Conservation (phyloP, 1,140 invertebrate genomes). For the Scaptomyza montana region DNA sequence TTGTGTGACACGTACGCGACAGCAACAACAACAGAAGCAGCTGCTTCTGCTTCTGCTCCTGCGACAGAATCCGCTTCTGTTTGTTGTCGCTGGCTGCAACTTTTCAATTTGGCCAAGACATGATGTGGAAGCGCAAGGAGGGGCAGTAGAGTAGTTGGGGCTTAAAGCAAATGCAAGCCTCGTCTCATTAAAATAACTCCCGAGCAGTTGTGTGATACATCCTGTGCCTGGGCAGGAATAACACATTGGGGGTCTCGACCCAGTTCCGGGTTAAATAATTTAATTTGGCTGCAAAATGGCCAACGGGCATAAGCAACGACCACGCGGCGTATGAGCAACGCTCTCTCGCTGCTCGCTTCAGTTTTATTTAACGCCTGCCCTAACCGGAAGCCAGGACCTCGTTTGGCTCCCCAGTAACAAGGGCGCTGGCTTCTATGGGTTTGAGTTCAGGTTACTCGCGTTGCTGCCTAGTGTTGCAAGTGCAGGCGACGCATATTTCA, state of each 20-base stretch:
- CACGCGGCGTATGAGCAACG: constrained; percentile 75
- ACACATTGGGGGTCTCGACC: constrained; percentile 46
- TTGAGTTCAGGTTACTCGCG: not conserved
- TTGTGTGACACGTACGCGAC: constrained; percentile 80
- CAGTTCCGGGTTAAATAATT: constrained; percentile 82
- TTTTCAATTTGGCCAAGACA: constrained; percentile 71
- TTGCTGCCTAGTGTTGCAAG: constrained; percentile 22
- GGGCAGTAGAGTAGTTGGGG: constrained; percentile 14
- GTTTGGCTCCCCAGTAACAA: constrained; percentile 47
- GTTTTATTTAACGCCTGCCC: constrained; percentile 78
- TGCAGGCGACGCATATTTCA: constrained; percentile 73
- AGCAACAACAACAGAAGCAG: constrained; percentile 43
- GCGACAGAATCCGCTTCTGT: constrained; percentile 3
- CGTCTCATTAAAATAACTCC: constrained; percentile 78
- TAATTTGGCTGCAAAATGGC: constrained; percentile 78
- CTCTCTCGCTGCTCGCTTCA: constrained; percentile 33
- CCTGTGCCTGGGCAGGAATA: constrained; percentile 46
- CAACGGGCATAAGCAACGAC: constrained; percentile 77
- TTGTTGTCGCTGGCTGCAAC: constrained; percentile 31
- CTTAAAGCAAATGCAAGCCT: constrained; percentile 61
- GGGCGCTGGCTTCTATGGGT: constrained; percentile 1
- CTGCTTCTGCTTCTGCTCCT: constrained; percentile 10
- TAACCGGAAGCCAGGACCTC: constrained; percentile 75
- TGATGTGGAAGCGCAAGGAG: not conserved
- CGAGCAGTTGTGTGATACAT: constrained; percentile 74